phyloP scores from a whole-genome alignment of 2,888 invertebrate genomes.

The Sipha maydis region DNA sequence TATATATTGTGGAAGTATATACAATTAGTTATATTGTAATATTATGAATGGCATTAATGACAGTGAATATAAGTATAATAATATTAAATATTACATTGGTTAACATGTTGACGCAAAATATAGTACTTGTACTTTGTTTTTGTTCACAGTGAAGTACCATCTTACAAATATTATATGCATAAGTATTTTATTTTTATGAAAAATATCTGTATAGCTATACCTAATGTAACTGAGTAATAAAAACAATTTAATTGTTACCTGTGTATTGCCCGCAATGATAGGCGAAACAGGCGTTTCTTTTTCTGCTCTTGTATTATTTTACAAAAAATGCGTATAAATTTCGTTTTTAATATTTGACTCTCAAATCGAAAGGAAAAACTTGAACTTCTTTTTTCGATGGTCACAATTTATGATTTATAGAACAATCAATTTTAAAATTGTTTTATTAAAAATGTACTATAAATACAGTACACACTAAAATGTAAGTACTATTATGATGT shows the following conservation, averaged over 20 bases:
- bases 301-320: no score
- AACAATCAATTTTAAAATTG: no score
- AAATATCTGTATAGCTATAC: background rate
- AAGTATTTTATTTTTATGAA: background rate
- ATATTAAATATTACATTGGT: background rate
- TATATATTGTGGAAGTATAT: background rate
- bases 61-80: background rate
- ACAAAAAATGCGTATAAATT: background rate
- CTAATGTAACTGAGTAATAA: background rate
- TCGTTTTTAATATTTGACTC: background rate
- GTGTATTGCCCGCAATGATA: background rate
- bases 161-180: background rate
- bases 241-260: background rate
- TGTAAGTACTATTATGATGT: background rate
- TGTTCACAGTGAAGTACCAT: background rate
- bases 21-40: background rate
- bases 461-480: no score
- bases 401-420: background rate
- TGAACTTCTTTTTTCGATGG: background rate
- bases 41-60: background rate
- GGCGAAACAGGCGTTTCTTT: no score
- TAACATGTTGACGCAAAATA: background rate
- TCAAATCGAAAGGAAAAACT: background rate
- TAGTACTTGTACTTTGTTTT: conserved; percentile 9
- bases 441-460: no score